Evolutionary conservation across 2,797 vertebrate genomes (phyloP).

Genomic region (Coregonus ussuriensis): DNA sequence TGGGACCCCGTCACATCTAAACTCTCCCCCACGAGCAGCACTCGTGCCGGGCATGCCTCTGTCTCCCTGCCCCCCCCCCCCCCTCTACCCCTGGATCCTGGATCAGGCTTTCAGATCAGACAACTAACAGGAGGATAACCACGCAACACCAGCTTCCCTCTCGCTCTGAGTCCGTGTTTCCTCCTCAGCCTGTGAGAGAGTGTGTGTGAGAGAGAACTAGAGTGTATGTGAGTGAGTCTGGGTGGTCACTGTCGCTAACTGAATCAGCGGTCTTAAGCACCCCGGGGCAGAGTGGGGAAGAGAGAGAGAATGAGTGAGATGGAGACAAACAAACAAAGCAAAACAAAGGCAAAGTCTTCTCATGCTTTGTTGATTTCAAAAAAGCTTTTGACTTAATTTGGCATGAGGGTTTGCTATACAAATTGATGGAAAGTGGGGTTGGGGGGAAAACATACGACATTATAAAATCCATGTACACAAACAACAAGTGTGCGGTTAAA

Average conservation of each 20-base stretch:
- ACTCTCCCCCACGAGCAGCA: constrained; percentile 16
- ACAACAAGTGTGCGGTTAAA: no score
- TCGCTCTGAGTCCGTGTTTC: constrained; percentile 28
- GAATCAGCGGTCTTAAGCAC: constrained; percentile 60
- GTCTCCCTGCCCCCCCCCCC: constrained; percentile 15
- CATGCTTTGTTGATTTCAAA: no score
- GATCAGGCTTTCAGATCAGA: constrained; percentile 19
- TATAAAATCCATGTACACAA: no score
- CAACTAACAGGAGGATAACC: constrained; percentile 22
- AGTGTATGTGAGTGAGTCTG: constrained; percentile 16
- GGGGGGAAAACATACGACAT: no score
- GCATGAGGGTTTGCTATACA: no score
- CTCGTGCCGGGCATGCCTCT: constrained; percentile 24
- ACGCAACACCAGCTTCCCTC: constrained; percentile 31
- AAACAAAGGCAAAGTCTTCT: no score
- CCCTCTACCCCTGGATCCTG: constrained; percentile 10
- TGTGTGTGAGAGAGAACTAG: constrained; percentile 15
- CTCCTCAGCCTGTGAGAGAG: constrained; percentile 24
- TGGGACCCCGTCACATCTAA: constrained; percentile 21
- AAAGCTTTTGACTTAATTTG: no score
- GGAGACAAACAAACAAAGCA: neutral
- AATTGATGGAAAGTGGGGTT: no score
- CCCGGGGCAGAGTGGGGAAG: constrained; percentile 12
- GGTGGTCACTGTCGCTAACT: constrained; percentile 41
- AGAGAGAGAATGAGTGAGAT: neutral